Conservation (phyloP, 2,113 vertebrate species). For the Lagopus muta region DNA sequence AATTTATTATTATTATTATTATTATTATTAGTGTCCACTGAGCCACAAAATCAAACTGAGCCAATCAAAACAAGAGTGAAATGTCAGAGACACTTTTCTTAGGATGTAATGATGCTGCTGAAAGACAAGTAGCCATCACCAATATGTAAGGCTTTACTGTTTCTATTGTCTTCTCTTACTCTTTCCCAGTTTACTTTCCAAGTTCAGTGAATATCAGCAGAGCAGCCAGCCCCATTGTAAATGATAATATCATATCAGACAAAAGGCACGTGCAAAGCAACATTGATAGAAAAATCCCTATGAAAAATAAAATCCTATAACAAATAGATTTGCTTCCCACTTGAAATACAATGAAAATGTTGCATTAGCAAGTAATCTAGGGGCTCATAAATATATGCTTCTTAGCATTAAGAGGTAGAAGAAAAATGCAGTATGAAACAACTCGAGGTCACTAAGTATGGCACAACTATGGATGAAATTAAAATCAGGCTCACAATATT, state of each 20-base stretch:
- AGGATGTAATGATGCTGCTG: neutral
- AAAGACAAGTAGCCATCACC: neutral
- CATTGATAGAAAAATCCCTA: neutral
- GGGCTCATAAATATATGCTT: neutral
- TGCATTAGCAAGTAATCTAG: conserved; percentile 16
- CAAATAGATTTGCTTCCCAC: conserved; percentile 16
- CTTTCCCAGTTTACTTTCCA: neutral
- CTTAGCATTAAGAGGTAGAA: conserved; percentile 3
- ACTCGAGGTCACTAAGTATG: neutral
- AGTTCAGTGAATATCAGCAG: conserved; percentile 3
- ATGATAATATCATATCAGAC: neutral
- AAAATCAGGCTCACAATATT: conserved; percentile 5
- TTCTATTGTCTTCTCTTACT: neutral
- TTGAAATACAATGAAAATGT: neutral
- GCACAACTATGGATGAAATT: neutral
- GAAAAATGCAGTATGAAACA: neutral
- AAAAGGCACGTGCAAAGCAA: neutral
- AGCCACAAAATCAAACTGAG: neutral
- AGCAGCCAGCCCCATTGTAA: neutral
- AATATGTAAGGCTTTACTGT: conserved; percentile 4
- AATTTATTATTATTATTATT: neutral
- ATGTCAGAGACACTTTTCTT: neutral
- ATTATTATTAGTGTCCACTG: neutral
- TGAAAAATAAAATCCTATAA: conserved; percentile 19
- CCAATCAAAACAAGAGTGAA: neutral